Percentiles rank a stretch among this genome's conserved stretches.
Conservation (phyloP, 2,113 vertebrate genomes). For the Alectura lathami region DNA sequence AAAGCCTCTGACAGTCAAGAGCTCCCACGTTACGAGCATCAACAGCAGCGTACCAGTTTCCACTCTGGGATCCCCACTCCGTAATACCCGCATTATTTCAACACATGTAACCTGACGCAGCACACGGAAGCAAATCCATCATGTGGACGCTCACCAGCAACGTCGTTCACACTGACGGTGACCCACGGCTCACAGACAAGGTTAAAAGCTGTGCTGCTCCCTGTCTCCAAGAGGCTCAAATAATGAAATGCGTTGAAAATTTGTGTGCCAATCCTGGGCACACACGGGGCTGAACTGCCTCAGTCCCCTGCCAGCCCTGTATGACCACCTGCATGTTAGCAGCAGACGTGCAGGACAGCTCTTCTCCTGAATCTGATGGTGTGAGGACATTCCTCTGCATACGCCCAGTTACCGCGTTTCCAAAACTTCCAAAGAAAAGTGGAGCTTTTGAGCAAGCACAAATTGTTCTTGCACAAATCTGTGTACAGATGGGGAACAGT, state of each 20-base stretch:
- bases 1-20: neutral
- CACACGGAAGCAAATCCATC: neutral
- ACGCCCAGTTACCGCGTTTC: neutral
- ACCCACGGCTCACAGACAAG: neutral
- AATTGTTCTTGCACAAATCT: neutral
- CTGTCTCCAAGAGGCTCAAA: neutral
- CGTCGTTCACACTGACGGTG: rapidly evolving
- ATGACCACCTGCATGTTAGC: rapidly evolving
- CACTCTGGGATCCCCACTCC: neutral
- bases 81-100: rapidly evolving
- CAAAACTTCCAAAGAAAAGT: neutral
- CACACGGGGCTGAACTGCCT: neutral
- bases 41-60: neutral
- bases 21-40: rapidly evolving
- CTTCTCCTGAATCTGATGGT: neutral
- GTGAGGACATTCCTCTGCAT: neutral
- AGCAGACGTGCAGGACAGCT: rapidly evolving
- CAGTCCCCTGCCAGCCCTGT: neutral
- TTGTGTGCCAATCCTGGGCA: neutral
- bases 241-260: neutral
- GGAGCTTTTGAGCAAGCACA: neutral
- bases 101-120: neutral
- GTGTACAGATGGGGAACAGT: rapidly evolving
- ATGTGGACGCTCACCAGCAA: rapidly evolving
- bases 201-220: neutral